A percentile compares a stretch with the other conserved stretches of the same genome.
These are phyloP conservation scores for Diplogasteroides magnus DNA, from an alignment of 1,140 invertebrate species.

Conservation along the genomic window DNA sequence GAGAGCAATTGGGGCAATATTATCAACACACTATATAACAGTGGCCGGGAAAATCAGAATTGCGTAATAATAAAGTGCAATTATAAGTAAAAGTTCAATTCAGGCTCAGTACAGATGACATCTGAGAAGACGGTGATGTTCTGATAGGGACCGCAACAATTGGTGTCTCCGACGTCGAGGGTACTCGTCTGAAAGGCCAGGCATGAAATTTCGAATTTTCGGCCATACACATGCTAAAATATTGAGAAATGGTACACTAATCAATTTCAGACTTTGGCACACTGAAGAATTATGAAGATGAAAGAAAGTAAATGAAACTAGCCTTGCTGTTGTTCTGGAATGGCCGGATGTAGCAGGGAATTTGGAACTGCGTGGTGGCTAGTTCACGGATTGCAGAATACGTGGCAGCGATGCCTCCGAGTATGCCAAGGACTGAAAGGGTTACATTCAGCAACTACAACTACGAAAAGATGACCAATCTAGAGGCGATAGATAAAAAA, in stretches of 20 bases:
- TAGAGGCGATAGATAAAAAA: background rate
- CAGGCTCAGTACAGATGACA: slow-evolving; percentile 22
- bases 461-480: background rate
- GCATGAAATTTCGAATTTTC: no score
- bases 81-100: slow-evolving; percentile 35
- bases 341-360: slow-evolving; percentile 46
- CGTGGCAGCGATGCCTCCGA: slow-evolving; percentile 47
- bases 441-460: background rate
- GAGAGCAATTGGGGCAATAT: no score
- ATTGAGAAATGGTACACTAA: background rate
- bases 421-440: slow-evolving; percentile 41
- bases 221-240: background rate
- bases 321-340: slow-evolving; percentile 30
- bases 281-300: background rate
- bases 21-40: no score
- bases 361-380: slow-evolving; percentile 39
- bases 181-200: no score
- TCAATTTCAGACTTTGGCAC: background rate
- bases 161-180: no score
- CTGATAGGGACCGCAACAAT: slow-evolving; percentile 44
- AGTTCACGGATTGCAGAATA: slow-evolving; percentile 47
- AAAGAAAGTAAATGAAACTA: background rate
- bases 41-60: no score
- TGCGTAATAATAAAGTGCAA: background rate
- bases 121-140: slow-evolving; percentile 28